phyloP scores from a whole-genome alignment of 92 coral and sea anemone species.

The Porites cylindrica region DNA sequence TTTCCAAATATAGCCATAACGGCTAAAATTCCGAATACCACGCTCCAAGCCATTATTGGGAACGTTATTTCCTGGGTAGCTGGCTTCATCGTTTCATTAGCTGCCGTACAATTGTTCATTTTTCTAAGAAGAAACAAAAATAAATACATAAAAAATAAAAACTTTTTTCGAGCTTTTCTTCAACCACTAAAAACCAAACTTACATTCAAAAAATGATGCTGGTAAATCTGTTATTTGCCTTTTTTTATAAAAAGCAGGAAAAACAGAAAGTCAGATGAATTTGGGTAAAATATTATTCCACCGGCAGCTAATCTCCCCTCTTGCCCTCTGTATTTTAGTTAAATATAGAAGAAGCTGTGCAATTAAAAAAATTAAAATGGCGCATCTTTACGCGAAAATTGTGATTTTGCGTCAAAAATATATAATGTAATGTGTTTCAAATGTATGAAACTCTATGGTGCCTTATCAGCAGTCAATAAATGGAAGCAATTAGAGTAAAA shows the following conservation, averaged over 20 bases:
- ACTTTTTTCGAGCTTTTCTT: background rate
- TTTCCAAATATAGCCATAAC: slow-evolving; percentile 83
- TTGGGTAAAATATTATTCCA: background rate
- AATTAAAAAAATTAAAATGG: background rate
- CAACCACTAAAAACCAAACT: background rate
- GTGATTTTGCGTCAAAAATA: background rate
- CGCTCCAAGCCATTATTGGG: slow-evolving; percentile 71
- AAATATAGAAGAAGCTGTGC: background rate
- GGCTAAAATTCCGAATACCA: slow-evolving; percentile 68
- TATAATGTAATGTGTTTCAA: background rate
- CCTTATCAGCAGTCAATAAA: background rate
- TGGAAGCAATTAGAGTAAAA: background rate
- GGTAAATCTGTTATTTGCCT: background rate
- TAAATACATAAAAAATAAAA: background rate
- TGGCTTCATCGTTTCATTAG: slow-evolving; percentile 13
- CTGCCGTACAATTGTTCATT: slow-evolving; percentile 45
- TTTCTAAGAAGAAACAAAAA: background rate
- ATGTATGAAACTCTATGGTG: background rate
- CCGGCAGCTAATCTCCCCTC: background rate
- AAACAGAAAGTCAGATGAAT: background rate
- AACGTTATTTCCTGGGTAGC: background rate
- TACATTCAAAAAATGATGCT: background rate
- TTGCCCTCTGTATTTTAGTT: background rate
- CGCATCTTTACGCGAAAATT: background rate
- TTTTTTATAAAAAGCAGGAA: background rate